Percentiles rank a stretch among this genome's conserved stretches.
phyloP scores from a whole-genome alignment of 2,113 vertebrate species.

The Colius striatus region DNA sequence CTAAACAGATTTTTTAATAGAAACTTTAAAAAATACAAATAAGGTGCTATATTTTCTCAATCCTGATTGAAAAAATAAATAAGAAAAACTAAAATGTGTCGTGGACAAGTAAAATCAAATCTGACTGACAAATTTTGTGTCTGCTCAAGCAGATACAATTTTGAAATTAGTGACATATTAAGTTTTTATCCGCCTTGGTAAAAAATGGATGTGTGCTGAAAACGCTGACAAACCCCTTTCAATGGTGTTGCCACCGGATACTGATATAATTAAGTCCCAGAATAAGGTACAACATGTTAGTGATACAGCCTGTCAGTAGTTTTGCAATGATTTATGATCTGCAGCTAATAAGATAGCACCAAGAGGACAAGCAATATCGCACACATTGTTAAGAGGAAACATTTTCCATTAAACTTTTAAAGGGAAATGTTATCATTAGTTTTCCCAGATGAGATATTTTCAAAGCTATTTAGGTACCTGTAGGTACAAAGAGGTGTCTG shows the following conservation, averaged over 20 bases:
- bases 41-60: not conserved
- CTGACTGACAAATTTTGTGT: not conserved
- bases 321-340: constrained; percentile 40
- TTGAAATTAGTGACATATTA: not conserved
- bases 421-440: not conserved
- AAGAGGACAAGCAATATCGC: not conserved
- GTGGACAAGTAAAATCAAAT: not conserved
- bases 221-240: constrained; percentile 16
- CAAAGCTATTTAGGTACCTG: not conserved
- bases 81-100: not conserved
- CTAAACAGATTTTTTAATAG: not conserved
- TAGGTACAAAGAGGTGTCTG: not conserved
- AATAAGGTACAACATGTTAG: not conserved
- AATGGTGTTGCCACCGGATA: not conserved
- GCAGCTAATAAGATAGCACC: not conserved
- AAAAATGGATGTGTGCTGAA: not conserved
- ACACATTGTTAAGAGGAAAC: not conserved
- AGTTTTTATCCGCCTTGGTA: not conserved
- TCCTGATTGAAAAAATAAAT: not conserved
- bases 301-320: not conserved
- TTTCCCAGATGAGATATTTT: not conserved
- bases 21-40: not conserved
- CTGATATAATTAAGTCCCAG: constrained; percentile 48
- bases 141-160: not conserved
- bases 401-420: not conserved